Evolutionary conservation across 1,140 invertebrate species (phyloP).

Genomic region (Lepidurus arcticus): DNA sequence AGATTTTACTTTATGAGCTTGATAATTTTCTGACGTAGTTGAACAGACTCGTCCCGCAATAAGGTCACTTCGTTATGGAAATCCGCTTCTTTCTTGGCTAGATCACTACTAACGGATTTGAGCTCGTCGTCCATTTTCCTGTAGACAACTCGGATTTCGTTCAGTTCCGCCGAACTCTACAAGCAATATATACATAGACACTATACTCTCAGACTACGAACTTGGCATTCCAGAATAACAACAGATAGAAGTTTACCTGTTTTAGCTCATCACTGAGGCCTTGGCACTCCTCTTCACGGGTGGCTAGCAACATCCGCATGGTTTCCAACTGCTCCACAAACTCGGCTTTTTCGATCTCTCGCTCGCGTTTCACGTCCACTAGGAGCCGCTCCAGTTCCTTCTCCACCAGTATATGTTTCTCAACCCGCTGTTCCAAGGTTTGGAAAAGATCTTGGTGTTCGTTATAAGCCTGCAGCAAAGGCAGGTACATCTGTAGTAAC

Average conservation of each 20-base stretch:
- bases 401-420: slow-evolving; percentile 13
- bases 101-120: neutral
- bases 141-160: slow-evolving; percentile 1
- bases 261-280: slow-evolving; percentile 30
- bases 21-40: slow-evolving; percentile 29
- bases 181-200: neutral
- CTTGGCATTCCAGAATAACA: neutral
- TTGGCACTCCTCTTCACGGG: slow-evolving; percentile 32
- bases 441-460: slow-evolving; percentile 26
- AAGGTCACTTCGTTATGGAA: slow-evolving; percentile 21
- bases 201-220: neutral
- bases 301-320: slow-evolving; percentile 27
- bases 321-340: slow-evolving; percentile 11
- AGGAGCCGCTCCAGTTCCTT: slow-evolving; percentile 5
- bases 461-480: slow-evolving; percentile 31
- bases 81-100: slow-evolving; percentile 15
- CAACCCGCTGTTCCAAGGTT: neutral
- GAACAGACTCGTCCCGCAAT: slow-evolving; percentile 31
- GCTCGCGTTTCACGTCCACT: neutral
- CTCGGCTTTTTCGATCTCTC: neutral
- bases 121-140: neutral
- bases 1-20: slow-evolving; percentile 31
- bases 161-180: slow-evolving; percentile 25
- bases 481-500: slow-evolving; percentile 27
- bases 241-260: slow-evolving; percentile 15